Base-by-base conservation (phyloP, 2,113 vertebrate species). In the Tonatia bakeri region DNA sequence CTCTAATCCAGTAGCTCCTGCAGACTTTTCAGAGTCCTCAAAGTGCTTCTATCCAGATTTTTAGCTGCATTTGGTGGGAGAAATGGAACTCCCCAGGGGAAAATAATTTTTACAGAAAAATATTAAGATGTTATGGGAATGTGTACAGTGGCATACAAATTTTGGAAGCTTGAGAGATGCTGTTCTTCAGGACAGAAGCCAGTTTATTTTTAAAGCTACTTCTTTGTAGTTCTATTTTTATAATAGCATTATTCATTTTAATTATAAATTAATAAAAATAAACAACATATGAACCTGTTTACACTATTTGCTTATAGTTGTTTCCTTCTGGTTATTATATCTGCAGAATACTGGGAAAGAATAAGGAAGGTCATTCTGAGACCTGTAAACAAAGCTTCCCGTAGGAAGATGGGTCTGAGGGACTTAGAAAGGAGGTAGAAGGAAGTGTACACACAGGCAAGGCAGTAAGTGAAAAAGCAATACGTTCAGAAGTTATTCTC, bases 41-140 rank as follows among this genome's bases (percentile, higher is more conserved):
- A 43, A 50, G 19, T 14, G 75, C 17, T 70, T 87, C 91, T 67
- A 22, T 9, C 54, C 77, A 93, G 26, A 45, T 80, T 70, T 76
- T 77, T 40, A 61, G 72, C 43, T 75, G 43, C 43, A 56, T 33
- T 31, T 7, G 5, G 11, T 54, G 59, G 31, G 43, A 91, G 11
- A 73, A 93, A 43, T 77, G 15, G n/a, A 79, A 45, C 38, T 67
- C 43, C 69, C 38, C n/a, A 79, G 47, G 54, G 50, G 26, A 6
- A 92, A 92, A 33, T 69, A 43, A 56, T 65, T 95, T 81, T 75
- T 64, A 75, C 10, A 82, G 65, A 82, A 96, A 94, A 94, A 80
- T 31, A 86, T 45, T 61, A 94, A 87, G 28, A 54, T 82, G 70
- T 77, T 93, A 93, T 10, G 38, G 0, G 15, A 75, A 47, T 72